phyloP scores from a whole-genome alignment of 2,113 vertebrate genomes.

The Lagopus muta region DNA sequence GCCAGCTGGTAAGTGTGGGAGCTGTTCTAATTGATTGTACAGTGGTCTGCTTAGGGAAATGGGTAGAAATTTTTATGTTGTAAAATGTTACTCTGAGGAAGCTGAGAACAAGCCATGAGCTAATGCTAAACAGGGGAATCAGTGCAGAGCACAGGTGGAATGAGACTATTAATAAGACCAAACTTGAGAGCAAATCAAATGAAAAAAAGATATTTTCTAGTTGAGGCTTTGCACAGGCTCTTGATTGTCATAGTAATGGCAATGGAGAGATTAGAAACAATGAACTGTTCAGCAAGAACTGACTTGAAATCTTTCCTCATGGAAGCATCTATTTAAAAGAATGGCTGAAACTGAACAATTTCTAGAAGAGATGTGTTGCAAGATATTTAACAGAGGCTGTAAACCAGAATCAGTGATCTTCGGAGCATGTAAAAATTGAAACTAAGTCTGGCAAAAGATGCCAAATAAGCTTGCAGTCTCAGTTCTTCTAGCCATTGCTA shows the following conservation, averaged over 20 bases:
- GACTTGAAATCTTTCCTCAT: not conserved
- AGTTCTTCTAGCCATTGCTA: not conserved
- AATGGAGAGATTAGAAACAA: slow-evolving; percentile 45
- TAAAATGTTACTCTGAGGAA: not conserved
- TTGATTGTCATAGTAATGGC: slow-evolving; percentile 27
- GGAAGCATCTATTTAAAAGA: slow-evolving; percentile 40
- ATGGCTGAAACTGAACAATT: not conserved
- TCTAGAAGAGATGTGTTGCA: not conserved
- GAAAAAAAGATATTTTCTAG: slow-evolving; percentile 38
- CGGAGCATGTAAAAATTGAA: not conserved
- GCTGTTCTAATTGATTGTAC: not conserved
- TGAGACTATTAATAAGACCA: slow-evolving; percentile 47
- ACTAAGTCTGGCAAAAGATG: not conserved
- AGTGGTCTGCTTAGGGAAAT: not conserved
- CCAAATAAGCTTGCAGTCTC: not conserved
- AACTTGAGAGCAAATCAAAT: slow-evolving; percentile 32
- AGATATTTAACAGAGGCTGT: not conserved
- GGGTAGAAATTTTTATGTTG: not conserved
- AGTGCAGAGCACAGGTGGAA: not conserved
- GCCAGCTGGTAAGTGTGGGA: slow-evolving; percentile 59
- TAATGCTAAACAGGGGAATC: not conserved
- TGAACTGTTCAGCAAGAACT: slow-evolving; percentile 23
- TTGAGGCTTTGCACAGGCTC: not conserved
- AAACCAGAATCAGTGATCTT: not conserved
- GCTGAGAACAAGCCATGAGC: not conserved